A percentile compares a stretch with the other conserved stretches of the same genome.
These are phyloP conservation scores for Nasonia longicornis DNA, from an alignment of 1,140 invertebrate genomes.

Conservation along the genomic window DNA sequence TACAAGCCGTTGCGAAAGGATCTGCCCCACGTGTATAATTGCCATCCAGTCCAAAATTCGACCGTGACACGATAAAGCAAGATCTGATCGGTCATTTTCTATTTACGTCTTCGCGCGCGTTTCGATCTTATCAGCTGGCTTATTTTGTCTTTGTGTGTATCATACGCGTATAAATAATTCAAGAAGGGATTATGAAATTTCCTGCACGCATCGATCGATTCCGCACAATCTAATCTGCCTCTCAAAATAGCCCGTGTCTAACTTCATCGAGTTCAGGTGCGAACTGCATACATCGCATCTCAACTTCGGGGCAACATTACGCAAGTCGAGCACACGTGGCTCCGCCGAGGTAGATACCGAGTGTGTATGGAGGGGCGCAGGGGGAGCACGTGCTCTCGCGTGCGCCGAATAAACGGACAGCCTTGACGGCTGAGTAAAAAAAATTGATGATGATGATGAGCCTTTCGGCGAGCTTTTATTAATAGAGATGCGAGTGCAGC, in stretches of 20 bases:
- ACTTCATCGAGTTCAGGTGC: no score
- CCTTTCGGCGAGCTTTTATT: neutral
- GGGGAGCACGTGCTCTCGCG: neutral
- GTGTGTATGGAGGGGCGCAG: neutral
- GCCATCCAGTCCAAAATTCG: neutral
- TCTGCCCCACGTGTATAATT: neutral
- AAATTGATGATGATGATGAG: neutral
- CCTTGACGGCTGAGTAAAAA: neutral
- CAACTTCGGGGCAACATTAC: no score
- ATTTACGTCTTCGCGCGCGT: neutral
- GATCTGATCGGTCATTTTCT: constrained; percentile 1
- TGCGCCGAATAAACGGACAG: neutral
- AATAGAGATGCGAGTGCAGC: neutral
- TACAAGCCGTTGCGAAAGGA: constrained; percentile 18
- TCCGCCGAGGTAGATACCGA: no score
- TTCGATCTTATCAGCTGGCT: neutral
- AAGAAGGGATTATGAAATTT: neutral
- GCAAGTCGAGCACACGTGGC: neutral
- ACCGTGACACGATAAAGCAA: neutral
- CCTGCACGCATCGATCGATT: no score
- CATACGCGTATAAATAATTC: neutral
- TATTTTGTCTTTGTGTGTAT: no score
- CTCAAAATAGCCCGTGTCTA: no score
- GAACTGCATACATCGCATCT: no score
- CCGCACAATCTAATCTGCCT: no score